Base-by-base conservation (phyloP, 2,888 invertebrate genomes). In the Myopa tessellatipennis region DNA sequence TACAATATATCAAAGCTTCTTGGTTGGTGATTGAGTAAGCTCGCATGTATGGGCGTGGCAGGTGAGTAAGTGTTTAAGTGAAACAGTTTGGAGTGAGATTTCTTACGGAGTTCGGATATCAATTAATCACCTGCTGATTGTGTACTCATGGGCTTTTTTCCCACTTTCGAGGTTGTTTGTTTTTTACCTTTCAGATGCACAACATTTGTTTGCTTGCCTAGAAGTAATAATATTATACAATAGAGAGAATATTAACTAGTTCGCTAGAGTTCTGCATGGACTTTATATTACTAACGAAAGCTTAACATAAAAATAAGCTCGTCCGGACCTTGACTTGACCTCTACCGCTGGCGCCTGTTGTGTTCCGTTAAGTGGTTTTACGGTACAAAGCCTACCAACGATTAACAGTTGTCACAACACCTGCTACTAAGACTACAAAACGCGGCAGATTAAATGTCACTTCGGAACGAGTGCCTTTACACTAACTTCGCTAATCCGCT, bases 151-250 rank as follows among this genome's bases (percentile, higher is more conserved):
- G 87, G 86, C 79, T 83, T 86, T 82, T 86, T 87, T 83, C 85
- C 87, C 85, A 87, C 82, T 84, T 86, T 86, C 80, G 86, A 84
- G 77, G 83, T 84, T 80, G 84, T 85, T 84, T 85, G 86, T 85
- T 85, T 85, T 84, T 87, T 87, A 86, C 87, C 86, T 85, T 87
- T 87, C 82, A 87, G 87, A 84, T 87, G 87, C 69, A 87, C 87
- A 80, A 87, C 86, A 84, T 87, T 87, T 82, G 87, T 87, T 82
- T 87, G 87, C 82, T 87, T 87, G 84, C 87, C 87, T 87, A 87
- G 82, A 87, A 87, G 82, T 68, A 73, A 61, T 36, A 70, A 74
- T 75, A 61, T 36, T 55, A 74, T 75, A 69, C 52, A 60, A 67
- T 74, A 58, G 55, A 65, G 45, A 73, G 52, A 12, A 34, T 73